Evolutionary conservation across 2,888 invertebrate genomes (phyloP).

Genomic region (Drosophila gaucha): DNA sequence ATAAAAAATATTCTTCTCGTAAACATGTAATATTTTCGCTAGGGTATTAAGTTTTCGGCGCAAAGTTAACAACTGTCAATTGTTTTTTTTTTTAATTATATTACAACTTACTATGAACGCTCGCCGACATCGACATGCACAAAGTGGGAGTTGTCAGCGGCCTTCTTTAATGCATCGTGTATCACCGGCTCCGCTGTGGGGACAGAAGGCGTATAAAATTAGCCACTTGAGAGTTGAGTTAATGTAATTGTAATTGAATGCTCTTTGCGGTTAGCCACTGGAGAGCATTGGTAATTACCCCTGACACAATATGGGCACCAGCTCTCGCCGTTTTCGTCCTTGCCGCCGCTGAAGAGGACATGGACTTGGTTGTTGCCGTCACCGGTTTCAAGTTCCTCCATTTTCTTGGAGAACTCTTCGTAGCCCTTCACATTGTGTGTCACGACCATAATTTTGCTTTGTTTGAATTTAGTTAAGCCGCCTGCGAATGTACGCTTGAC

Average conservation of each 20-base stretch:
- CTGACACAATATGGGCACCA: slow-evolving; percentile 96
- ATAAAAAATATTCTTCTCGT: too few species aligned
- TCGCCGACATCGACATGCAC: slow-evolving; percentile 92
- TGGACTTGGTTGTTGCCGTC: slow-evolving; percentile 80
- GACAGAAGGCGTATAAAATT: slow-evolving; percentile 3
- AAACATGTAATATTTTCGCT: too few species aligned
- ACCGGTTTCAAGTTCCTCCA: slow-evolving; percentile 80
- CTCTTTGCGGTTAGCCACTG: slow-evolving; percentile 18
- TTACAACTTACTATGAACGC: slow-evolving; percentile 88
- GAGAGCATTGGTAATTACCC: slow-evolving; percentile 86
- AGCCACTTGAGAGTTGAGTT: slow-evolving; percentile 9
- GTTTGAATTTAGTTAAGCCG: slow-evolving; percentile 31
- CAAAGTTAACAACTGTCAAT: neutral
- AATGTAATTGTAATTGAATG: slow-evolving; percentile 22
- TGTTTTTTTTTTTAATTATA: slow-evolving; percentile 5
- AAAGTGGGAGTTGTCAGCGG: slow-evolving; percentile 88
- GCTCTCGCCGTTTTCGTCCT: slow-evolving; percentile 88
- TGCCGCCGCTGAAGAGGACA: slow-evolving; percentile 84
- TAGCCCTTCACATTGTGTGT: slow-evolving; percentile 84
- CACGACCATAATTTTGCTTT: slow-evolving; percentile 81
- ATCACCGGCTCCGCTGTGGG: slow-evolving; percentile 91
- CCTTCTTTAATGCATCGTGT: slow-evolving; percentile 87
- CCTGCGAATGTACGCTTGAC: slow-evolving; percentile 60
- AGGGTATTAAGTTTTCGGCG: neutral
- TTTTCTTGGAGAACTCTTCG: slow-evolving; percentile 84